Evolutionary conservation across 1,140 invertebrate species (phyloP).

Genomic region (Stenopsyche tienmushanensis): DNA sequence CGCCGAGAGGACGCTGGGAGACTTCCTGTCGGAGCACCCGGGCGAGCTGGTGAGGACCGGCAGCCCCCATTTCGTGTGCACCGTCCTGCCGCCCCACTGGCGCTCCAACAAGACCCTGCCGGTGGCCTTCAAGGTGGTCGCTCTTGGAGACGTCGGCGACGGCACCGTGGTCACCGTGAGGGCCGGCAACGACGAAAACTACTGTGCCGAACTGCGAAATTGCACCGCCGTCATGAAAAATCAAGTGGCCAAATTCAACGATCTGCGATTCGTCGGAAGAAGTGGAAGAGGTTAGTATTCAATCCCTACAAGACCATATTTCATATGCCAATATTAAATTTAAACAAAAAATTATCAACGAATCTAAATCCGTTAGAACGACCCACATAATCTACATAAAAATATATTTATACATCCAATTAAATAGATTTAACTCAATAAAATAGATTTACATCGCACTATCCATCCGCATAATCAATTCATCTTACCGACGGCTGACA

Average conservation of each 20-base stretch:
- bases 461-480: too few relatives aligned
- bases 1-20: slow-evolving; percentile 82
- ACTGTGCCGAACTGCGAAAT: slow-evolving; percentile 91
- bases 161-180: slow-evolving; percentile 92
- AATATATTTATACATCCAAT: too few relatives aligned
- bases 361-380: too few relatives aligned
- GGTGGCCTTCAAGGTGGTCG: slow-evolving; percentile 90
- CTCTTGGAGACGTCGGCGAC: slow-evolving; percentile 88
- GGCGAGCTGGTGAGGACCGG: slow-evolving; percentile 92
- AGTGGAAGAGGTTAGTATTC: slow-evolving; percentile 89
- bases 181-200: slow-evolving; percentile 98
- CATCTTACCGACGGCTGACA: too few relatives aligned
- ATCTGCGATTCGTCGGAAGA: slow-evolving; percentile 94
- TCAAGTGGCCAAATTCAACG: slow-evolving; percentile 97
- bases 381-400: too few relatives aligned
- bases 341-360: too few relatives aligned
- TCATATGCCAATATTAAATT: too few relatives aligned
- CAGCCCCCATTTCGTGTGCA: slow-evolving; percentile 89
- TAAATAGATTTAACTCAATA: too few relatives aligned
- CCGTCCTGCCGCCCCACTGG: slow-evolving; percentile 91
- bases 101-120: slow-evolving; percentile 97
- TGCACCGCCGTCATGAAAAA: slow-evolving; percentile 95
- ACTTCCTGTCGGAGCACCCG: slow-evolving; percentile 88
- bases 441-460: too few relatives aligned
- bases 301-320: too few relatives aligned